A percentile compares a stretch with the other conserved stretches of the same genome.
Evolutionary conservation across 2,888 invertebrate genomes (phyloP).

Genomic region (Phorcus lineatus): DNA sequence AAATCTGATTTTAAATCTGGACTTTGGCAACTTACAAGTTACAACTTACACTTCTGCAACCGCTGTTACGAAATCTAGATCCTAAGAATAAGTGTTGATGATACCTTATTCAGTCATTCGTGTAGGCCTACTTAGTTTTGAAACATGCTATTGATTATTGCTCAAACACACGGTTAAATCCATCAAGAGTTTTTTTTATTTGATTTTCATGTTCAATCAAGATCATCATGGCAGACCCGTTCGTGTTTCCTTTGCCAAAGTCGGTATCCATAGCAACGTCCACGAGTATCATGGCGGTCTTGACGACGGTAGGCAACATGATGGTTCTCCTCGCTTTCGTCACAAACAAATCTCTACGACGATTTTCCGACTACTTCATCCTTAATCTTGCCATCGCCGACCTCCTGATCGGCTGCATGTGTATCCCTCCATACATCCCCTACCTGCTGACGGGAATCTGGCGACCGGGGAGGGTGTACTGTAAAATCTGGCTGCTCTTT

Average conservation of each 20-base stretch:
- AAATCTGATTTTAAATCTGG: too few species aligned
- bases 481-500: slow-evolving; percentile 52
- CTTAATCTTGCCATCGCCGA: slow-evolving; percentile 58
- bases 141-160: too few species aligned
- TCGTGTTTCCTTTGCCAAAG: not conserved
- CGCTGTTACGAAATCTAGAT: too few species aligned
- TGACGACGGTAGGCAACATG: slow-evolving; percentile 47
- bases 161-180: too few species aligned
- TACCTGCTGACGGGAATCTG: slow-evolving; percentile 49
- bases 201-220: too few species aligned
- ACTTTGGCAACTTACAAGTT: too few species aligned
- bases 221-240: not conserved
- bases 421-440: slow-evolving; percentile 49
- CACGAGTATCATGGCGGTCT: slow-evolving; percentile 36
- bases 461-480: slow-evolving; percentile 44
- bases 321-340: slow-evolving; percentile 54
- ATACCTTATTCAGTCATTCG: too few species aligned
- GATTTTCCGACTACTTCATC: slow-evolving; percentile 59
- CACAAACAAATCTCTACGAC: slow-evolving; percentile 45
- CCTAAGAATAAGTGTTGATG: too few species aligned
- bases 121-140: too few species aligned
- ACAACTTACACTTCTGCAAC: too few species aligned
- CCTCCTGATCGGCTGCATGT: slow-evolving; percentile 52
- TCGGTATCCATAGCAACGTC: slow-evolving; percentile 32
- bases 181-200: too few species aligned